Evolutionary conservation across 2,888 invertebrate species (phyloP).

Genomic region (Panopea generosa): DNA sequence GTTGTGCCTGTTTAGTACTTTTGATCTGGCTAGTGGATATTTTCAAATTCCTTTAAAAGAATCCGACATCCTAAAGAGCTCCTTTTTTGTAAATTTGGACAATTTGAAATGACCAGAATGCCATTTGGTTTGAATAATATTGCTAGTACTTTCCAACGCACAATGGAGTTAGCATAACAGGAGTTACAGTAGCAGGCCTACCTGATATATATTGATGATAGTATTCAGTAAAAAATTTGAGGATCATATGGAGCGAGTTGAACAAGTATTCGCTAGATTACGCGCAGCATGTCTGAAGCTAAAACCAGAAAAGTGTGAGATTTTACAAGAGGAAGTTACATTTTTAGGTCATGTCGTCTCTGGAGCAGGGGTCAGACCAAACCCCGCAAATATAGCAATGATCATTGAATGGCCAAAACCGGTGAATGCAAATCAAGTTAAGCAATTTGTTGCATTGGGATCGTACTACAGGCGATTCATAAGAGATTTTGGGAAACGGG

Average conservation of each 20-base stretch:
- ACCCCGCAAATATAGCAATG: constrained; percentile 11
- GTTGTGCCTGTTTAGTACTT: constrained; percentile 13
- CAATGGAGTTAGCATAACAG: constrained; percentile 39
- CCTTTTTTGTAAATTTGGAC: constrained; percentile 47
- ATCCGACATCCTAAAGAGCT: constrained; percentile 27
- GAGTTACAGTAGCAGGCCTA: constrained; percentile 42
- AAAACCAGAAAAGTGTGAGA: constrained; percentile 52
- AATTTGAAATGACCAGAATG: constrained; percentile 52
- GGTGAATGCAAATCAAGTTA: constrained; percentile 23
- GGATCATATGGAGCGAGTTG: constrained; percentile 33
- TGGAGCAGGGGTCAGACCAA: too few relatives aligned
- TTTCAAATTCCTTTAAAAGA: constrained; percentile 21
- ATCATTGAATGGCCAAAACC: constrained; percentile 5
- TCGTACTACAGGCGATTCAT: constrained; percentile 13
- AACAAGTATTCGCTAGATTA: constrained; percentile 44
- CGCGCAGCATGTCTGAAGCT: constrained; percentile 46
- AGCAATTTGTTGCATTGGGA: constrained; percentile 49
- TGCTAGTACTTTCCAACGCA: constrained; percentile 33
- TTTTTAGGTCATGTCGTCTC: constrained; percentile 54
- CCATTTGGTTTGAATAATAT: constrained; percentile 46
- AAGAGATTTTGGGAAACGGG: not conserved
- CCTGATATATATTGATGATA: constrained; percentile 53
- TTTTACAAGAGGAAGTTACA: constrained; percentile 40
- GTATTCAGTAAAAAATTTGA: constrained; percentile 41
- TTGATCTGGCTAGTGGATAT: constrained; percentile 35